A percentile compares a stretch with the other conserved stretches of the same genome.
These are phyloP conservation scores for Pachycephus smyrnensis DNA, from an alignment of 2,888 invertebrate genomes.

Conservation along the genomic window DNA sequence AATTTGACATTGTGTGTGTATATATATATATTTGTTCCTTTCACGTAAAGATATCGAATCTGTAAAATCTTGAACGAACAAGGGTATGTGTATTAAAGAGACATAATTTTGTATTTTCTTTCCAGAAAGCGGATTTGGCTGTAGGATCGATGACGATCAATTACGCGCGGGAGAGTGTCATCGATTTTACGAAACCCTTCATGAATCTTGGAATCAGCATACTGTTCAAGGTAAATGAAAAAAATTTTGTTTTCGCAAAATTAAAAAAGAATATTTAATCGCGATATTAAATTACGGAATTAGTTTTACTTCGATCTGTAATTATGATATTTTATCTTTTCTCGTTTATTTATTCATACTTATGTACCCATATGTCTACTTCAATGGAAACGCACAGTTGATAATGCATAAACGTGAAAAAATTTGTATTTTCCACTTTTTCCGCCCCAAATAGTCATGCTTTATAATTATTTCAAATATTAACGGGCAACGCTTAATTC, in stretches of 20 bases:
- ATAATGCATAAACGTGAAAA: too few relatives aligned
- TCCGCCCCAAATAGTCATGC: background rate
- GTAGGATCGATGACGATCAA: slow-evolving; percentile 92
- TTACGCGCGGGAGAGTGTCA: slow-evolving; percentile 88
- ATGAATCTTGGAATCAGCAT: slow-evolving; percentile 93
- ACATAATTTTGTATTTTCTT: slow-evolving; percentile 23
- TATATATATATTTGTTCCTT: background rate
- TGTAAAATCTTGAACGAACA: too few relatives aligned
- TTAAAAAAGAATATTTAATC: background rate
- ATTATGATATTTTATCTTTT: background rate
- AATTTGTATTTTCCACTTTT: background rate
- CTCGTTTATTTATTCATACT: too few relatives aligned
- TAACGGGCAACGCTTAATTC: background rate
- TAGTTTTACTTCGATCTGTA: too few relatives aligned
- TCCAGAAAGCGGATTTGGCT: slow-evolving; percentile 87
- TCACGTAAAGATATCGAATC: too few relatives aligned
- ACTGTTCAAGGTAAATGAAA: slow-evolving; percentile 77
- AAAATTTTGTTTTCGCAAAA: background rate
- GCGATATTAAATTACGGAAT: too few relatives aligned
- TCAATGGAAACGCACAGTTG: too few relatives aligned
- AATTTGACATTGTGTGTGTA: background rate
- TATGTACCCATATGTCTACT: too few relatives aligned
- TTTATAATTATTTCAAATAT: background rate
- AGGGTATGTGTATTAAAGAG: too few relatives aligned
- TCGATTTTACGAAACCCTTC: slow-evolving; percentile 93